Percentiles rank a stretch among this genome's conserved stretches.
These are phyloP conservation scores for Noctua comes DNA, from an alignment of 2,888 invertebrate genomes.

Conservation along the genomic window DNA sequence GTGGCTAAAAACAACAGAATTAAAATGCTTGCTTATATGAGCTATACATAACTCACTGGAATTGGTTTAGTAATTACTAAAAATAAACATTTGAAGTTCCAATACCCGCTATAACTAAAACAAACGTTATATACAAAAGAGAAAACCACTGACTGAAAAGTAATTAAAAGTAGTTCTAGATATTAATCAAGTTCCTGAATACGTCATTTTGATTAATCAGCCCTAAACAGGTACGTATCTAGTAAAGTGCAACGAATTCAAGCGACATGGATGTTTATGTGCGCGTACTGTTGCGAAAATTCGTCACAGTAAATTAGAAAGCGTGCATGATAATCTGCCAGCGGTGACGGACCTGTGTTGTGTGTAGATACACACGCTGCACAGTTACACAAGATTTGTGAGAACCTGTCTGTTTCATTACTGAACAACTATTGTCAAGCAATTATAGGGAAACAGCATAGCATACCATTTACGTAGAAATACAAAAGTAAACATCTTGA, in stretches of 20 bases:
- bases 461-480: background rate
- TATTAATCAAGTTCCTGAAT: background rate
- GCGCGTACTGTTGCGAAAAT: slow-evolving; percentile 78
- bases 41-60: background rate
- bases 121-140: slow-evolving; percentile 1
- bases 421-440: slow-evolving; percentile 23
- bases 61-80: background rate
- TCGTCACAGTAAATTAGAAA: slow-evolving; percentile 88
- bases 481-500: background rate
- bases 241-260: slow-evolving; percentile 70
- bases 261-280: slow-evolving; percentile 72
- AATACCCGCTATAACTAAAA: background rate
- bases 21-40: background rate
- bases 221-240: slow-evolving; percentile 50
- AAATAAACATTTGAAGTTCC: background rate
- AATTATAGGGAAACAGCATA: slow-evolving; percentile 7
- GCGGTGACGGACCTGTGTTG: slow-evolving; percentile 66
- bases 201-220: slow-evolving; percentile 44
- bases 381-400: slow-evolving; percentile 60
- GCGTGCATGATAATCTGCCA: slow-evolving; percentile 78
- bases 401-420: slow-evolving; percentile 45
- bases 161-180: background rate
- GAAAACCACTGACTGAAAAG: background rate
- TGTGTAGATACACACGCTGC: slow-evolving; percentile 59
- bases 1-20: background rate